Evolutionary conservation across 2,888 invertebrate species (phyloP).

Genomic region (Rutpela maculata): DNA sequence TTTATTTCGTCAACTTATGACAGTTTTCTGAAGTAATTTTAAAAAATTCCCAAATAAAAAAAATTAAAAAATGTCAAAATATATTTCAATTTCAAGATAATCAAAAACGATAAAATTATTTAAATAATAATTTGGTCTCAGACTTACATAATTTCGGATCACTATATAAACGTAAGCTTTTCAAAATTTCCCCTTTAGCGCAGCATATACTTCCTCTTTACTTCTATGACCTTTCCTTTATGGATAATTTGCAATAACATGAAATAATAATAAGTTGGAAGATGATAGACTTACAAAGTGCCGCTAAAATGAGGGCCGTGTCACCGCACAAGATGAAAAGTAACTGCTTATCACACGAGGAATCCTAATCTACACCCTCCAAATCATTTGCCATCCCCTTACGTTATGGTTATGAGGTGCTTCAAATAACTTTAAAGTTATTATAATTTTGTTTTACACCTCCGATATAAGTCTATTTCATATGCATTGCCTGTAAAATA

Average conservation of each 20-base stretch:
- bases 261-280: slow-evolving; percentile 69
- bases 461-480: slow-evolving; percentile 55
- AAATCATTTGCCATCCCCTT: slow-evolving; percentile 59
- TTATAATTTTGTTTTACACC: slow-evolving; percentile 64
- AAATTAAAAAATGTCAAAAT: no score
- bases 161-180: background rate
- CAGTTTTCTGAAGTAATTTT: no score
- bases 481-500: slow-evolving; percentile 57
- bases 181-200: slow-evolving; percentile 21
- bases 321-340: slow-evolving; percentile 61
- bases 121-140: no score
- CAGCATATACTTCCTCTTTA: slow-evolving; percentile 42
- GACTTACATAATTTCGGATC: no score
- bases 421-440: slow-evolving; percentile 61
- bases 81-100: no score
- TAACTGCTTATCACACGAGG: slow-evolving; percentile 63
- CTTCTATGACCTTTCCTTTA: slow-evolving; percentile 58
- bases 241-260: slow-evolving; percentile 71
- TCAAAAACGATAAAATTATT: no score
- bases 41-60: no score
- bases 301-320: slow-evolving; percentile 56
- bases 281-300: slow-evolving; percentile 62
- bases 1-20: no score
- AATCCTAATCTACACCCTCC: slow-evolving; percentile 57
- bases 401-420: slow-evolving; percentile 59